Conservation (phyloP, 2,888 invertebrate species). For the Phalangium opilio region DNA sequence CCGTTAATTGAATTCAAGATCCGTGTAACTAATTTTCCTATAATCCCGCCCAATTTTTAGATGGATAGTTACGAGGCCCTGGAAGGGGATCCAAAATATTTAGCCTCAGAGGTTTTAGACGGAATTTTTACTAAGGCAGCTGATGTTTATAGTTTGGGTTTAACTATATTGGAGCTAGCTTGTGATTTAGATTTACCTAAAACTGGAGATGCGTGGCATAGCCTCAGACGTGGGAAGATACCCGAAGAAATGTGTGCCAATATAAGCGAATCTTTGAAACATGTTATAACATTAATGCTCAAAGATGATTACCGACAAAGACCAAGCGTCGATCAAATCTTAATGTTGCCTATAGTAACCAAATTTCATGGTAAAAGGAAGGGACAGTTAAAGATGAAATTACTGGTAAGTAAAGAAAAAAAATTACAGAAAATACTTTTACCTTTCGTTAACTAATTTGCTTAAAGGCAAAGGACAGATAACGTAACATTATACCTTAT, state of each 20-base stretch:
- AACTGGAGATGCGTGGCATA: constrained; percentile 52
- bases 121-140: constrained; percentile 49
- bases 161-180: constrained; percentile 52
- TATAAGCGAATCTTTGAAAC: background rate
- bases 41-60: constrained; percentile 26
- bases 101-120: constrained; percentile 53
- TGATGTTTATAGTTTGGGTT: constrained; percentile 56
- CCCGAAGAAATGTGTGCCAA: constrained; percentile 6
- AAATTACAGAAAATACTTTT: no score
- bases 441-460: no score
- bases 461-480: no score
- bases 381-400: no score
- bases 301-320: background rate
- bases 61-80: constrained; percentile 40
- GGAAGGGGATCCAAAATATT: constrained; percentile 59
- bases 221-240: constrained; percentile 34
- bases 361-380: no score
- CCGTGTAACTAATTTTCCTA: background rate
- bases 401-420: no score
- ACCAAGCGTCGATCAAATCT: no score
- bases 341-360: no score
- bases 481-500: no score
- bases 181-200: constrained; percentile 52
- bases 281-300: background rate
- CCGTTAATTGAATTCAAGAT: no score